Evolutionary conservation across 1,140 invertebrate species (phyloP).

Genomic region (Lutraria rhynchaena): DNA sequence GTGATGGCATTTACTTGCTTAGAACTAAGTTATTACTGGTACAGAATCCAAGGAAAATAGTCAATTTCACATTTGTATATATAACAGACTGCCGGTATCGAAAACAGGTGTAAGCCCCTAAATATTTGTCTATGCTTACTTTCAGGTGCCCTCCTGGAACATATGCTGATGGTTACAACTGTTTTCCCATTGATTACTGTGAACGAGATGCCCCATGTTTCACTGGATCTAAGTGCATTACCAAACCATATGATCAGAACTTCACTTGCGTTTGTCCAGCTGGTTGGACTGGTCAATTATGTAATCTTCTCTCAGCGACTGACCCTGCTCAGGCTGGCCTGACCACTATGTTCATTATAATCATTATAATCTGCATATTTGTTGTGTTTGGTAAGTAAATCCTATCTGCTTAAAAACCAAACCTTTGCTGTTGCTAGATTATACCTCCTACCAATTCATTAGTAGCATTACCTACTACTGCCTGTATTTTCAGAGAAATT

Average conservation of each 20-base stretch:
- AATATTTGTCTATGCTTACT: background rate
- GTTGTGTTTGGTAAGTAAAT: slow-evolving; percentile 76
- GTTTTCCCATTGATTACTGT: slow-evolving; percentile 64
- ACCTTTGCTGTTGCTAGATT: too few relatives aligned
- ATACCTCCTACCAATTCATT: background rate
- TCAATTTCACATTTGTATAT: too few relatives aligned
- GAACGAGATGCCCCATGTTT: slow-evolving; percentile 77
- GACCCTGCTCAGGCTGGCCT: slow-evolving; percentile 66
- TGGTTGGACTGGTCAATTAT: slow-evolving; percentile 96
- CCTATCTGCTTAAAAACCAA: too few relatives aligned
- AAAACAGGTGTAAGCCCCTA: too few relatives aligned
- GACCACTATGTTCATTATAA: slow-evolving; percentile 76
- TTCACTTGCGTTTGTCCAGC: slow-evolving; percentile 85
- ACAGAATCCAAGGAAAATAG: too few relatives aligned
- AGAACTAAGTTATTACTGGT: too few relatives aligned
- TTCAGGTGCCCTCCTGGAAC: slow-evolving; percentile 73
- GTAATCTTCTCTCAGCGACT: slow-evolving; percentile 84
- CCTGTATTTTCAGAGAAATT: too few relatives aligned
- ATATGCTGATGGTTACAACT: slow-evolving; percentile 55
- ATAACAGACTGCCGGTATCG: too few relatives aligned
- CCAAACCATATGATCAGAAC: slow-evolving; percentile 56
- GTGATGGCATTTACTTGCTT: too few relatives aligned
- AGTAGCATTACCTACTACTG: background rate
- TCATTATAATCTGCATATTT: slow-evolving; percentile 79
- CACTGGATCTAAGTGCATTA: slow-evolving; percentile 67